Evolutionary conservation across 2,113 vertebrate species (phyloP).

Genomic region (Eupsittula cactorum): DNA sequence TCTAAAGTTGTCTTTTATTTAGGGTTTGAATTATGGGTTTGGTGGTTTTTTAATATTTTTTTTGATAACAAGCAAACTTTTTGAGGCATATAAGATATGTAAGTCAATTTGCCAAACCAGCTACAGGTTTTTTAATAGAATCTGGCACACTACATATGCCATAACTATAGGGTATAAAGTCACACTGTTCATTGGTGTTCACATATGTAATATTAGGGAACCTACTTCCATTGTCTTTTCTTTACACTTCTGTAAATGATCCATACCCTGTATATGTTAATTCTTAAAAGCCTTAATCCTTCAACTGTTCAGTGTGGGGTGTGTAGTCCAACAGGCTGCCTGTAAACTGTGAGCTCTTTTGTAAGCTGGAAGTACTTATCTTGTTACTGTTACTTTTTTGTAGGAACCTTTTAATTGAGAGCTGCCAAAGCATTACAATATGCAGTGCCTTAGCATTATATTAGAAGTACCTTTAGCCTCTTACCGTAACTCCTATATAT

Average conservation of each 20-base stretch:
- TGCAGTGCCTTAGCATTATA: slow-evolving; percentile 96
- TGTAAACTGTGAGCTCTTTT: slow-evolving; percentile 92
- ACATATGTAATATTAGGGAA: slow-evolving; percentile 60
- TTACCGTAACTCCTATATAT: slow-evolving; percentile 47
- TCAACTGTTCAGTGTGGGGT: slow-evolving; percentile 75
- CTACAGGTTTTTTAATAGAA: slow-evolving; percentile 59
- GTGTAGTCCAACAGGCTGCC: slow-evolving; percentile 88
- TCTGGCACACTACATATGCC: slow-evolving; percentile 68
- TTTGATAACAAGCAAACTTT: slow-evolving; percentile 45
- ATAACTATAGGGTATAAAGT: slow-evolving; percentile 60
- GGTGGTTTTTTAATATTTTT: slow-evolving; percentile 39
- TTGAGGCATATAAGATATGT: slow-evolving; percentile 58
- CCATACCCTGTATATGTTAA: slow-evolving; percentile 75
- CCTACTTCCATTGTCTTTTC: slow-evolving; percentile 66
- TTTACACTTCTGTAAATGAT: slow-evolving; percentile 75
- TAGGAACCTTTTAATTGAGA: slow-evolving; percentile 87
- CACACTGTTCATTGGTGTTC: slow-evolving; percentile 68
- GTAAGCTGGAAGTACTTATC: slow-evolving; percentile 87
- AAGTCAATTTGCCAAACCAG: slow-evolving; percentile 71
- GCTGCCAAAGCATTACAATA: slow-evolving; percentile 96
- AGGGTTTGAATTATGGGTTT: slow-evolving; percentile 70
- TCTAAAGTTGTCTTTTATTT: slow-evolving; percentile 61
- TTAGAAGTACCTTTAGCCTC: slow-evolving; percentile 75
- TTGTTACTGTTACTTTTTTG: slow-evolving; percentile 83
- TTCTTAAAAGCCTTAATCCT: slow-evolving; percentile 90